Evolutionary conservation across 2,113 vertebrate species (phyloP).

Genomic region (Cygnus buccinator): DNA sequence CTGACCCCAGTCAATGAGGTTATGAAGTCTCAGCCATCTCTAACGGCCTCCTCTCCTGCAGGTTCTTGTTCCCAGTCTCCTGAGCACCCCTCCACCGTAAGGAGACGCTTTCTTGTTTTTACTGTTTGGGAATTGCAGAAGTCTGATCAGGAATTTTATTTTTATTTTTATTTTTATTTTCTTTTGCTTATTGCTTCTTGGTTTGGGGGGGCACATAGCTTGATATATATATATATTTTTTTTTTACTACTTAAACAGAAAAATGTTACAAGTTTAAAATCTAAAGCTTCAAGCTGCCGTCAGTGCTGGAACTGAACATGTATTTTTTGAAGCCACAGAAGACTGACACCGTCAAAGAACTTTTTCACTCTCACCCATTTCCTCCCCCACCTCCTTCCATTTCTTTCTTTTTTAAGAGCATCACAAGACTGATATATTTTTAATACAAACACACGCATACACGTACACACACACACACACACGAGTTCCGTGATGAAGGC

Average conservation of each 20-base stretch:
- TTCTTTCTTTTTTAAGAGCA: slow-evolving; percentile 79
- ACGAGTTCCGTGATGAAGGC: slow-evolving; percentile 39
- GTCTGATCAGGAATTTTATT: neutral
- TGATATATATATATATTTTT: neutral
- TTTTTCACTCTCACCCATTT: slow-evolving; percentile 55
- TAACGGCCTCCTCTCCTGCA: neutral
- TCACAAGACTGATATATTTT: slow-evolving; percentile 74
- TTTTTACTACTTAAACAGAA: slow-evolving; percentile 41
- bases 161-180: neutral
- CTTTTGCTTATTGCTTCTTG: neutral
- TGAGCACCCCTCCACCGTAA: neutral
- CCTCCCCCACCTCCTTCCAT: slow-evolving; percentile 72
- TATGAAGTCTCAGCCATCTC: slow-evolving; percentile 17
- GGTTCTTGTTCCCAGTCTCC: neutral
- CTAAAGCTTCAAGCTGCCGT: slow-evolving; percentile 64
- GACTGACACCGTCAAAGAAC: slow-evolving; percentile 51
- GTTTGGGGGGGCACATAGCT: neutral
- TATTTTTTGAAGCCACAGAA: slow-evolving; percentile 61
- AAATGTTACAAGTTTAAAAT: slow-evolving; percentile 49
- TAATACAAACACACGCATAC: slow-evolving; percentile 53
- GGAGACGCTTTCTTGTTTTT: slow-evolving; percentile 18
- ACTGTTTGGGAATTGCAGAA: slow-evolving; percentile 10
- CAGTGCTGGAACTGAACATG: slow-evolving; percentile 49
- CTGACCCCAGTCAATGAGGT: slow-evolving; percentile 23
- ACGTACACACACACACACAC: neutral